Evolutionary conservation across 2,888 invertebrate genomes (phyloP).

Genomic region (Nudaria mundana): DNA sequence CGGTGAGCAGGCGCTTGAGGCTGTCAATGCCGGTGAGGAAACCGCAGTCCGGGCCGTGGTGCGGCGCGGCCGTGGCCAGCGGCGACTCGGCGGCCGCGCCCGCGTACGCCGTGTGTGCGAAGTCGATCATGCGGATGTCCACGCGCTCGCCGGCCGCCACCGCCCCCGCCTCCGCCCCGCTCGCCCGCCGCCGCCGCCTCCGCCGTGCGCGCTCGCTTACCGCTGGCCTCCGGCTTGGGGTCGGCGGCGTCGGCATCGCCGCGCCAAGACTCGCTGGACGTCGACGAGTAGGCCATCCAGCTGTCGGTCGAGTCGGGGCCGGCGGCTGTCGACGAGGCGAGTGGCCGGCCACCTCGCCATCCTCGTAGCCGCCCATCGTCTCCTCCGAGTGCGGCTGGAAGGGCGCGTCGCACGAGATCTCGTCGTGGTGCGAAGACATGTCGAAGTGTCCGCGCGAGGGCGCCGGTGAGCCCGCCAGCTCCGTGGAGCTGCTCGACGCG

Average conservation of each 20-base stretch:
- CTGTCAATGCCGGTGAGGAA: conserved; percentile 94
- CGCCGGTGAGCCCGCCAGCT: conserved; percentile 81
- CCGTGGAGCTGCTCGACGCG: conserved; percentile 87
- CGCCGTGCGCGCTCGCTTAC: too few relatives aligned
- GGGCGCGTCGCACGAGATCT: conserved; percentile 64
- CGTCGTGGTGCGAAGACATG: conserved; percentile 74
- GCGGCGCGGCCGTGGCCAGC: conserved; percentile 81
- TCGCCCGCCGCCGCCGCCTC: conserved; percentile 70
- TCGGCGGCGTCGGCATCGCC: conserved; percentile 75
- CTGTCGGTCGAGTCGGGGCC: conserved; percentile 86
- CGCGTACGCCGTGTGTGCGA: conserved; percentile 95
- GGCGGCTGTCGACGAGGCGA: conserved; percentile 81
- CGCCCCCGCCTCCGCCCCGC: conserved; percentile 25
- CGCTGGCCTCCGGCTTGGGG: conserved; percentile 60
- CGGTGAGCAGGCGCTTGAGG: conserved; percentile 88
- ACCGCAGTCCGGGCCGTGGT: conserved; percentile 94
- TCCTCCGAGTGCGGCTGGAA: conserved; percentile 88
- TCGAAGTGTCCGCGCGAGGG: conserved; percentile 79
- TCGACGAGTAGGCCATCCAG: conserved; percentile 91
- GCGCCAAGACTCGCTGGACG: conserved; percentile 85
- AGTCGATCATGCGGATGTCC: conserved; percentile 97
- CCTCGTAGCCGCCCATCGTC: conserved; percentile 88
- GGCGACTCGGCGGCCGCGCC: conserved; percentile 79
- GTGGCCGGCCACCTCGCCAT: conserved; percentile 53
- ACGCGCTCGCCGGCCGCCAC: conserved; percentile 75